These are phyloP conservation scores for Indicator maculatus DNA, from an alignment of 2,113 vertebrate species.

Conservation along the genomic window DNA sequence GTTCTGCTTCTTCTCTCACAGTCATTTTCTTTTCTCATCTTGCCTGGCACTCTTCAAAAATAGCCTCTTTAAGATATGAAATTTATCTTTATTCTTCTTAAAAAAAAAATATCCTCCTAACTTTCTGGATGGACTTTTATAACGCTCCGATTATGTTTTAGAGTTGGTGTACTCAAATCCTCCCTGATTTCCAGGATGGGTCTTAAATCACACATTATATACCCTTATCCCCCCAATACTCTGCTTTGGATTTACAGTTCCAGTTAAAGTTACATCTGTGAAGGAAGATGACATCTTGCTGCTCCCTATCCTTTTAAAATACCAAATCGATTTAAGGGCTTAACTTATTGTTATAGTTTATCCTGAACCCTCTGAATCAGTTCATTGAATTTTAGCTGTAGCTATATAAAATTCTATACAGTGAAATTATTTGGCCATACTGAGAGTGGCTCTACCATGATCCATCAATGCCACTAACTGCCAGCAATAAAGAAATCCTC, in stretches of 20 bases:
- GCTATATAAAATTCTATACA: slow-evolving; percentile 75
- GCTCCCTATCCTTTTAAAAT: slow-evolving; percentile 62
- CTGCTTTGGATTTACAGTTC: slow-evolving; percentile 70
- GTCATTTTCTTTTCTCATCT: slow-evolving; percentile 59
- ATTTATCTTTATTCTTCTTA: slow-evolving; percentile 51
- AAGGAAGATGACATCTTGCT: slow-evolving; percentile 67
- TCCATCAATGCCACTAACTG: slow-evolving; percentile 77
- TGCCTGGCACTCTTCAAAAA: slow-evolving; percentile 43
- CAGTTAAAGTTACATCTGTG: slow-evolving; percentile 69
- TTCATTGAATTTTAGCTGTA: slow-evolving; percentile 81
- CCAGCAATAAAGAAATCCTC: slow-evolving; percentile 60
- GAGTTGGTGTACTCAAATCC: slow-evolving; percentile 53
- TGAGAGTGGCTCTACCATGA: slow-evolving; percentile 53
- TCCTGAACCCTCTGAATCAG: slow-evolving; percentile 77
- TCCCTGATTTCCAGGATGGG: slow-evolving; percentile 55
- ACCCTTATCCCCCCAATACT: slow-evolving; percentile 41
- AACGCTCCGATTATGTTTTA: neutral
- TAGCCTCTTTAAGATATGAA: slow-evolving; percentile 45
- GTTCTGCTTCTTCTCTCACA: slow-evolving; percentile 39
- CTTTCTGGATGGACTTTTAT: slow-evolving; percentile 50
- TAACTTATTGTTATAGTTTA: slow-evolving; percentile 79
- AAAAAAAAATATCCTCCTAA: slow-evolving; percentile 21
- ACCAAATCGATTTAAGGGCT: slow-evolving; percentile 75
- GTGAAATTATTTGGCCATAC: slow-evolving; percentile 74
- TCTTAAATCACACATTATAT: slow-evolving; percentile 71